phyloP scores from a whole-genome alignment of 2,113 vertebrate species.

The Spermophilus dauricus region DNA sequence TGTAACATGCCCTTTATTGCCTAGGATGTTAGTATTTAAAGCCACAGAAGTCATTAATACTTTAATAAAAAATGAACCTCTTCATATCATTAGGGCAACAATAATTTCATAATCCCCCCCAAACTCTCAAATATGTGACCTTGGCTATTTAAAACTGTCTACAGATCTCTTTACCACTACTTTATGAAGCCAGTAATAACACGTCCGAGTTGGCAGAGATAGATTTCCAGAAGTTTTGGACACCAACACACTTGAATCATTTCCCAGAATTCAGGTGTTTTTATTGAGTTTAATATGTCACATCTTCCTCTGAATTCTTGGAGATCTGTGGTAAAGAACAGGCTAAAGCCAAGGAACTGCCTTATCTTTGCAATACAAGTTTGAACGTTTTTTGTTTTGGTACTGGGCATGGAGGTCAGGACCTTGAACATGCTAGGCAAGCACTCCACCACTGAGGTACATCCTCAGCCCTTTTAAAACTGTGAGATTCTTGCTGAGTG shows the following conservation, averaged over 20 bases:
- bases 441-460: too few species aligned
- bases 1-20: conserved; percentile 2
- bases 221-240: conserved; percentile 34
- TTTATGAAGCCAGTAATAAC: conserved; percentile 54
- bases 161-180: background rate
- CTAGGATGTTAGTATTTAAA: conserved; percentile 48
- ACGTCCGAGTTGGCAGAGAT: conserved; percentile 12
- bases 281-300: conserved; percentile 18
- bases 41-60: conserved; percentile 6
- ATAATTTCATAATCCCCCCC: conserved; percentile 43
- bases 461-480: too few species aligned
- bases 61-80: background rate
- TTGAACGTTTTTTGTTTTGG: too few species aligned
- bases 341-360: conserved; percentile 14
- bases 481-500: too few species aligned
- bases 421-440: too few species aligned
- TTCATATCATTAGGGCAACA: conserved; percentile 47
- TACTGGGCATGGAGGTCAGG: too few species aligned
- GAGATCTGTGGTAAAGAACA: conserved; percentile 20
- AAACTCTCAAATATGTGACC: conserved; percentile 17
- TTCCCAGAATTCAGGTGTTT: conserved; percentile 56
- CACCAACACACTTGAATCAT: background rate
- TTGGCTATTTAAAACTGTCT: conserved; percentile 27
- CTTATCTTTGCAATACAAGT: background rate
- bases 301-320: background rate